These are phyloP conservation scores for Neoascia interrupta DNA, from an alignment of 2,888 invertebrate species.

Conservation along the genomic window DNA sequence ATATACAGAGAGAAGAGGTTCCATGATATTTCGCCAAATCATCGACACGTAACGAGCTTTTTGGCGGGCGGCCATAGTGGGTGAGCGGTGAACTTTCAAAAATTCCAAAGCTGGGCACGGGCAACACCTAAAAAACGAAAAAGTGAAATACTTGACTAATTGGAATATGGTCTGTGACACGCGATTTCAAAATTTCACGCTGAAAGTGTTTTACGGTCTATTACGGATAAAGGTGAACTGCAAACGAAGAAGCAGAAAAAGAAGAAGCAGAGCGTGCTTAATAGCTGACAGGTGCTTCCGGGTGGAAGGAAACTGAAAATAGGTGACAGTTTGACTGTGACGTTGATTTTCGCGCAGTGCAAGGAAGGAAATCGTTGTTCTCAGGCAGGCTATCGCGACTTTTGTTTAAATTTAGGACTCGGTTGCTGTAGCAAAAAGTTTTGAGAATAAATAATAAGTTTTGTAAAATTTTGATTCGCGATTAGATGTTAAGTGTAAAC, in stretches of 20 bases:
- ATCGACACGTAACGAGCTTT: conserved; percentile 63
- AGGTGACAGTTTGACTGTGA: conserved; percentile 55
- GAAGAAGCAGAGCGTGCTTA: conserved; percentile 47
- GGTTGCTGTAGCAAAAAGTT: no score
- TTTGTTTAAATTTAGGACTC: no score
- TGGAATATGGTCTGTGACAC: conserved; percentile 64
- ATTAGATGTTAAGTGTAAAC: no score
- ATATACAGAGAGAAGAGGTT: conserved; percentile 22
- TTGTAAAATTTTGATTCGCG: no score
- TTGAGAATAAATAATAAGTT: no score
- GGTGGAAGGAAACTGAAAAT: conserved; percentile 23
- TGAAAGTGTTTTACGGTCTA: conserved; percentile 55
- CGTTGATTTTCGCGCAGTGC: not conserved
- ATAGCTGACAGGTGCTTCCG: conserved; percentile 62
- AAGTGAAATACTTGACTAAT: conserved; percentile 65
- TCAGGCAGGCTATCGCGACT: no score
- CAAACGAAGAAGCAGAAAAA: conserved; percentile 13
- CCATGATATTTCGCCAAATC: conserved; percentile 55
- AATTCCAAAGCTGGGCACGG: conserved; percentile 13
- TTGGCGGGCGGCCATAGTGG: not conserved
- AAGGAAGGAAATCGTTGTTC: no score
- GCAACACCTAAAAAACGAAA: conserved; percentile 53
- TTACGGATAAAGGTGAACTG: conserved; percentile 32
- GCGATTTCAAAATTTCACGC: conserved; percentile 64
- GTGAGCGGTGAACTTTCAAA: conserved; percentile 16